phyloP scores from a whole-genome alignment of 23 tunicate genomes.

The Halocynthia aurantium region DNA sequence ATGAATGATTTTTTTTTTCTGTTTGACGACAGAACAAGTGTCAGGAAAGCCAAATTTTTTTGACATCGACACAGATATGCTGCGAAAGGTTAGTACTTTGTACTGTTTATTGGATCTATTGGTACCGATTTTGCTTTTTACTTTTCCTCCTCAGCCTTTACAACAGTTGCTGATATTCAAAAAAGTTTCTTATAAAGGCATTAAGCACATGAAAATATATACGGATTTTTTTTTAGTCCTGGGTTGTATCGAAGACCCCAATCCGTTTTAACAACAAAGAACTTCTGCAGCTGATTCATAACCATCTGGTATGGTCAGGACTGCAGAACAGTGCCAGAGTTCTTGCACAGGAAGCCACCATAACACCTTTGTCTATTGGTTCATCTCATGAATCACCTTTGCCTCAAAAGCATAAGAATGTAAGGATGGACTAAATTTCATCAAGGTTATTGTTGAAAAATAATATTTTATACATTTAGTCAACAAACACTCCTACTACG shows the following conservation, averaged over 20 bases:
- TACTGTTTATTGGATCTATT: neutral
- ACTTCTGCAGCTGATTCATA: slow-evolving; percentile 72
- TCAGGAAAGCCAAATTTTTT: slow-evolving; percentile 65
- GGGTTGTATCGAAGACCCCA: slow-evolving; percentile 68
- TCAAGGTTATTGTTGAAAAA: too few relatives aligned
- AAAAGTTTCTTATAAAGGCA: too few relatives aligned
- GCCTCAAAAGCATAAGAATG: too few relatives aligned
- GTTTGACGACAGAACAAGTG: slow-evolving; percentile 27
- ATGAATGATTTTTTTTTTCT: neutral
- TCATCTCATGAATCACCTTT: too few relatives aligned
- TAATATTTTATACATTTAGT: neutral
- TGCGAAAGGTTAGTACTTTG: slow-evolving; percentile 31
- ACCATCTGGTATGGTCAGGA: slow-evolving; percentile 67
- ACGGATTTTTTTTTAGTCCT: slow-evolving; percentile 22
- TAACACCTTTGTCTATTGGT: too few relatives aligned
- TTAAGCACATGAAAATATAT: neutral
- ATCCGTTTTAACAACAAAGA: slow-evolving; percentile 77
- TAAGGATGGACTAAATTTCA: too few relatives aligned
- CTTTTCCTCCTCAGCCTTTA: too few relatives aligned
- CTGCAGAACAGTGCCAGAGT: slow-evolving; percentile 39
- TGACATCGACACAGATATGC: slow-evolving; percentile 56
- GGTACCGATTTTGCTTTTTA: neutral
- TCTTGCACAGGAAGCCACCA: slow-evolving; percentile 51
- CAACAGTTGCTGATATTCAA: too few relatives aligned
- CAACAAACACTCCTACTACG: neutral